Conservation (phyloP, 2,113 vertebrate genomes). For the Nicator chloris region DNA sequence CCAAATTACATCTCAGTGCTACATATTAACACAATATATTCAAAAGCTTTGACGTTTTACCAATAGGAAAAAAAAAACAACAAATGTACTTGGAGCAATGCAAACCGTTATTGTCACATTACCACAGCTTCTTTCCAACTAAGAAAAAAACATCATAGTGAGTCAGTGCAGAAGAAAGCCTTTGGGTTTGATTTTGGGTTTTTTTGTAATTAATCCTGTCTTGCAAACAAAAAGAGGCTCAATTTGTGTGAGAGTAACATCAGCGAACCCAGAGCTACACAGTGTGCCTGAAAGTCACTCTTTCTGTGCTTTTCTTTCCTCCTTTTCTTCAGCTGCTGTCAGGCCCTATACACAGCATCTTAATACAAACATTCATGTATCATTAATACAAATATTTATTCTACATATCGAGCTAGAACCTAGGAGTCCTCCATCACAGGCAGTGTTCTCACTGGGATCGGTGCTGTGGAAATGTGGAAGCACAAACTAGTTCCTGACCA, state of each 20-base stretch:
- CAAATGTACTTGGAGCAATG: background rate
- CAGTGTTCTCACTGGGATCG: background rate
- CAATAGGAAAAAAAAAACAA: background rate
- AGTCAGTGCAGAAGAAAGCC: background rate
- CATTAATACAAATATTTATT: background rate
- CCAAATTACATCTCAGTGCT: background rate
- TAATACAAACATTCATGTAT: background rate
- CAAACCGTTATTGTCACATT: background rate
- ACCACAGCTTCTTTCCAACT: background rate
- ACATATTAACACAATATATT: background rate
- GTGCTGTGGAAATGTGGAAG: background rate
- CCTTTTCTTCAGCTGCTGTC: background rate
- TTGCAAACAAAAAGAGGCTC: background rate
- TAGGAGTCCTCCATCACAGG: background rate
- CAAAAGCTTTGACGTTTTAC: background rate
- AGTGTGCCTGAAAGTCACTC: background rate
- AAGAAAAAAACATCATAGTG: background rate
- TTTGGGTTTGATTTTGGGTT: background rate
- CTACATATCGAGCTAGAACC: background rate
- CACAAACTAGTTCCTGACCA: background rate
- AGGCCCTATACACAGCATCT: background rate
- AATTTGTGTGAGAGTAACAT: background rate
- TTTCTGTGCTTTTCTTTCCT: background rate
- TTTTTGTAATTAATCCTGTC: background rate
- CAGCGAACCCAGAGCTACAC: background rate